Evolutionary conservation across 2,113 vertebrate species (phyloP).

Genomic region (Ivindomyrus marchei): DNA sequence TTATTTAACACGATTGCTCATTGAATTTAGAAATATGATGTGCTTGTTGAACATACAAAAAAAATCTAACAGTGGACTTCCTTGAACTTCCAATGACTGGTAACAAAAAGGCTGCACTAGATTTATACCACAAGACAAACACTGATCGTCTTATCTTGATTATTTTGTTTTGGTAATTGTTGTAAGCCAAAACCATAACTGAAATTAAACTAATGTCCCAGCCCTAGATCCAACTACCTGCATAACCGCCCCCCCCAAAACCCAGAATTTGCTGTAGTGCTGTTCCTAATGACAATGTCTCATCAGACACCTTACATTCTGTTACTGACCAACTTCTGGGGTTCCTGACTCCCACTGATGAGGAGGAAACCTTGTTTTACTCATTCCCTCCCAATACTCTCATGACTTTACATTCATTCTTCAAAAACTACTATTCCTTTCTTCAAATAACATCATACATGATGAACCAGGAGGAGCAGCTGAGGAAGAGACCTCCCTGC

Average conservation of each 20-base stretch:
- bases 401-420: not conserved
- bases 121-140: not conserved
- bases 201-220: not conserved
- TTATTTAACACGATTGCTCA: not conserved
- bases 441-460: not conserved
- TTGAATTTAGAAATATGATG: not conserved
- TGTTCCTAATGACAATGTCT: not conserved
- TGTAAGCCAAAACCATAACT: not conserved
- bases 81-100: not conserved
- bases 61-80: not conserved
- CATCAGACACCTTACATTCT: not conserved
- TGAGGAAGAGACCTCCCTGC: not conserved
- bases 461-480: not conserved
- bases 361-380: not conserved
- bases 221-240: not conserved
- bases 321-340: not conserved
- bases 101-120: not conserved
- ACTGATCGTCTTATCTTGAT: not conserved
- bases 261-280: not conserved
- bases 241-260: too few relatives aligned
- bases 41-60: not conserved
- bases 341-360: not conserved
- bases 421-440: not conserved
- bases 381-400: not conserved
- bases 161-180: not conserved